Conservation (phyloP, 2,113 vertebrate genomes). For the Saimiri boliviensis region DNA sequence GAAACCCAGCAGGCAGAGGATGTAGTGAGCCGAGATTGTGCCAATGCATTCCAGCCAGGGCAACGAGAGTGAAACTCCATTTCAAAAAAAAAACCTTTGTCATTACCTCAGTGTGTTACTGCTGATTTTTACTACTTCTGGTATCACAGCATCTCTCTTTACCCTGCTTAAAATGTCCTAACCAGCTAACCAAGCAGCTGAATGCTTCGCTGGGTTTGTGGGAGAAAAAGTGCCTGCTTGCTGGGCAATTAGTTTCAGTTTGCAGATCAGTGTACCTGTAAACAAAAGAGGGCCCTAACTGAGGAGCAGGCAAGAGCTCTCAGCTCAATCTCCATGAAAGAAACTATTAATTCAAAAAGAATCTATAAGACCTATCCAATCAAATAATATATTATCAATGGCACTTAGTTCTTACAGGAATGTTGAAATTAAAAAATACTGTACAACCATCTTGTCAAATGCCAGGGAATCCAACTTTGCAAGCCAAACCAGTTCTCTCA, state of each 20-base stretch:
- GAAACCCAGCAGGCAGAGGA: too few relatives aligned
- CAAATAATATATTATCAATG: neutral
- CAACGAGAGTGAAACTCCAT: too few relatives aligned
- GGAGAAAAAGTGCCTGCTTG: constrained; percentile 51
- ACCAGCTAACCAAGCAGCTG: constrained; percentile 19
- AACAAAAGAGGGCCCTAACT: constrained; percentile 51
- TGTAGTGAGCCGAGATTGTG: too few relatives aligned
- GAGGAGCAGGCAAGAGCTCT: constrained; percentile 22
- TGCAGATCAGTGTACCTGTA: constrained; percentile 58
- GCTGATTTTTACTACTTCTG: constrained; percentile 10
- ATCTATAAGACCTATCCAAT: neutral
- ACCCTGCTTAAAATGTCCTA: constrained; percentile 12
- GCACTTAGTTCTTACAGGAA: constrained; percentile 3
- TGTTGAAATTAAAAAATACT: constrained; percentile 34
- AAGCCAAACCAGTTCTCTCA: constrained; percentile 53
- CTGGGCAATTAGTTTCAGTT: constrained; percentile 73
- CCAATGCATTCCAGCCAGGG: too few relatives aligned
- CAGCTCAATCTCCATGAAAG: constrained; percentile 33
- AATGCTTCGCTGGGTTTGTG: constrained; percentile 21
- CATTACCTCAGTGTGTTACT: constrained; percentile 30
- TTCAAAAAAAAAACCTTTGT: neutral
- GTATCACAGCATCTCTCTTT: constrained; percentile 9
- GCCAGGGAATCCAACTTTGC: constrained; percentile 44
- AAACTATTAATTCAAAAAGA: constrained; percentile 55
- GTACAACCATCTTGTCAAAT: constrained; percentile 35